phyloP scores from a whole-genome alignment of 2,888 invertebrate species.

The Mesorhabditis sp. region DNA sequence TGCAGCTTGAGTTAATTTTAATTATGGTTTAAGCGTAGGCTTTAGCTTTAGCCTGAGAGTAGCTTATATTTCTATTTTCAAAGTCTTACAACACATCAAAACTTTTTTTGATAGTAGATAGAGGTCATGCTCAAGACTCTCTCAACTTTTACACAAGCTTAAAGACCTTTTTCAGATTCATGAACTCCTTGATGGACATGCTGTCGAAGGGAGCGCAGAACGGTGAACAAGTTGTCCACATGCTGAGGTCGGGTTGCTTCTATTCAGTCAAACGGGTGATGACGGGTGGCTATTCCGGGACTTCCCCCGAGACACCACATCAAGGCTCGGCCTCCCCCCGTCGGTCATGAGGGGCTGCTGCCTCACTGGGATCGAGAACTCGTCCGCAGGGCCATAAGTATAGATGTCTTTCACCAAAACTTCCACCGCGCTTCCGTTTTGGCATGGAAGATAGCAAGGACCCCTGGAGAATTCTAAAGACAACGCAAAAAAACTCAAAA shows the following conservation, averaged over 20 bases:
- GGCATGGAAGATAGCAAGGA: no score
- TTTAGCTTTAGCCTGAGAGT: no score
- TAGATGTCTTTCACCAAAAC: no score
- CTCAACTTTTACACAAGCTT: neutral
- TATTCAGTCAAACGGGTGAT: neutral
- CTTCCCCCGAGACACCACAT: no score
- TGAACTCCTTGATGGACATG: slow-evolving; percentile 44
- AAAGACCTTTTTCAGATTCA: neutral
- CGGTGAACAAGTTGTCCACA: slow-evolving; percentile 31
- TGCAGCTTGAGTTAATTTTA: no score
- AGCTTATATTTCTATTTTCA: neutral
- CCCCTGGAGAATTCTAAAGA: no score
- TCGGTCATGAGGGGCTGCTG: neutral
- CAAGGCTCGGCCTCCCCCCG: neutral
- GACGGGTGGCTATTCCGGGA: neutral
- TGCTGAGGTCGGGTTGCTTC: slow-evolving; percentile 20
- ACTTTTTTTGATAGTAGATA: slow-evolving; percentile 11
- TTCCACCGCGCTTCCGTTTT: no score
- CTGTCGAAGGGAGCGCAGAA: slow-evolving; percentile 38
- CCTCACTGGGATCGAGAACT: neutral
- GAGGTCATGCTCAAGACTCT: no score
- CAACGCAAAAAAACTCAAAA: no score
- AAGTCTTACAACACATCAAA: slow-evolving; percentile 44
- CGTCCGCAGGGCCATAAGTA: no score
- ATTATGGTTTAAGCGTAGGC: no score